Evolutionary conservation across 92 coral and sea anemone genomes (phyloP), one percentile per base, ranked within the genome.

Genomic region (Siderastrea radians): DNA sequence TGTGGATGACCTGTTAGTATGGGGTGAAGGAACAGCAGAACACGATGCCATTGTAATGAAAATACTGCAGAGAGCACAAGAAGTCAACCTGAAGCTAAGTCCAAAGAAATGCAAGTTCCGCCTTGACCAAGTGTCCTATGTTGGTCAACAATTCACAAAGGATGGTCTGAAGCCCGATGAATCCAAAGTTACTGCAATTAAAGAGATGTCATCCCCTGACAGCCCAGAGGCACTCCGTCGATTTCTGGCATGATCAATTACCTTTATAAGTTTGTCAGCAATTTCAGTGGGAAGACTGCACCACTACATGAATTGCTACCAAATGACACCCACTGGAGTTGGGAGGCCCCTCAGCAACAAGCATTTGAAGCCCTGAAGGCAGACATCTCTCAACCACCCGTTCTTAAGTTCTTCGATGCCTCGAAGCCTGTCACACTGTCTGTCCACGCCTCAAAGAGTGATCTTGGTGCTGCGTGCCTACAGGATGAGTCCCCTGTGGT

Each of bases 161-260:
- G 50, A 72, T 26, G 79, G 13, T 52, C 67, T 74, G 38, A 26
- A n/a, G 84, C 13, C 26, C 13, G 76, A 71, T 46, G 49, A 46
- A 81, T 2, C 58, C 75, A 12, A 86, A 77, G 80, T 85, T 19
- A 54, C 67, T 6, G 89, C 89, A 26, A 68, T 85, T 80, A 68
- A 68, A 55, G 70, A 79, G 17, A 86, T 86, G 85, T 79, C 90
- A 78, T 61, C 46, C 51, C 85, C 90, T 45, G 72, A 86, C 52
- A 45, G 79, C 3, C 86, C 90, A 16, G 70, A 58, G 72, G 81
- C 86, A 13, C 47, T 47, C 3, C 81, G 58, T 47, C 73, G 54
- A 47, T 78, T 72, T 50, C 85, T 86, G 79, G 61, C 90, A 79
- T 16, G 74, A 74, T 3, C 7, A 86, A 69, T 38, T 75, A 75